A percentile compares a stretch with the other conserved stretches of the same genome.
These are phyloP conservation scores for Pseudochirops cupreus DNA, from an alignment of 2,797 vertebrate genomes.

Conservation along the genomic window DNA sequence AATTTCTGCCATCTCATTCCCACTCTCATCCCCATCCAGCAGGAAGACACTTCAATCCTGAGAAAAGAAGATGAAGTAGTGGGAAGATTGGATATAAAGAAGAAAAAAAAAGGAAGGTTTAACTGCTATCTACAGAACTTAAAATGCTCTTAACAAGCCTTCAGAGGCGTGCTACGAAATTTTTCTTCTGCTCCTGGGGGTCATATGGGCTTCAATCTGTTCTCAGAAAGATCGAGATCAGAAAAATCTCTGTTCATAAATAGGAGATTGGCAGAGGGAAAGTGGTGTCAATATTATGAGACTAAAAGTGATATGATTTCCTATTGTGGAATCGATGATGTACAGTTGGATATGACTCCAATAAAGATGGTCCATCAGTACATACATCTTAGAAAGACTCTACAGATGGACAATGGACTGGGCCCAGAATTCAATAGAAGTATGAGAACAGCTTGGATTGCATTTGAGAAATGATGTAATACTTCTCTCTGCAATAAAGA, in stretches of 20 bases:
- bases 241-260: neutral
- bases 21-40: neutral
- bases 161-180: slow-evolving; percentile 16
- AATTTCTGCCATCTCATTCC: neutral
- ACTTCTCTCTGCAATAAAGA: neutral
- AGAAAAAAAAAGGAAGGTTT: neutral
- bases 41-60: neutral
- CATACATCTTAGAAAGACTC: neutral
- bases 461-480: neutral
- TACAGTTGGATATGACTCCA: neutral
- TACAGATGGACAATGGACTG: neutral
- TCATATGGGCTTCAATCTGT: neutral
- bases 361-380: neutral
- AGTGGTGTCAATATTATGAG: neutral
- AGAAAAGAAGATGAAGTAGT: neutral
- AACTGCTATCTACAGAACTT: neutral
- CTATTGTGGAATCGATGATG: neutral
- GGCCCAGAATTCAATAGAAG: neutral
- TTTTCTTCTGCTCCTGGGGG: neutral
- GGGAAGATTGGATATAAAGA: neutral
- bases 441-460: neutral
- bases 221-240: neutral
- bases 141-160: slow-evolving; percentile 14
- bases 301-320: neutral
- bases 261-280: neutral